Base-by-base conservation (phyloP, 1,140 invertebrate genomes). In the Anastrepha ludens region DNA sequence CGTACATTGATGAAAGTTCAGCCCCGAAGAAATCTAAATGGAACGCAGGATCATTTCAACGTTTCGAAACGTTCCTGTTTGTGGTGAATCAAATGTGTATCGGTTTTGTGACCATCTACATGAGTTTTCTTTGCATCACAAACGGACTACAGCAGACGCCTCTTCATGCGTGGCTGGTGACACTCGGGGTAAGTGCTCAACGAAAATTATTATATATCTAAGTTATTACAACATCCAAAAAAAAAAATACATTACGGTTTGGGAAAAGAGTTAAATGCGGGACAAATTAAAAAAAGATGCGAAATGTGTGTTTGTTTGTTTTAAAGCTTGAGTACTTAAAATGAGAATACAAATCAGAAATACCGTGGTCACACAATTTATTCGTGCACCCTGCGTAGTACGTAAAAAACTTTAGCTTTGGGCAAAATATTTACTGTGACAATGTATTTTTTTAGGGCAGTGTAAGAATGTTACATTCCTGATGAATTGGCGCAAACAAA, bases 51-150 rank as follows among this genome's bases (percentile, higher is more conserved):
- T 2, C 3, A n/a, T 20, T 86, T n/a, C 88, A 89, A 44, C 88
- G 90, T 11, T 3, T 92, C 4, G 91, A 92, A 81, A 89, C 81
- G 87, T 87, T 90, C 8, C 44, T 93, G 0, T 93, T 92, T 89
- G 89, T 93, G 9, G n/a, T 93, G 1, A 93, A 93, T 87, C 92
- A 93, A 65, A 92, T 93, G 85, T 92, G 91, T 85, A 93, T 93
- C 64, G 92, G 92, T 15, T 93, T 93, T n/a, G 87, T 93, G 0
- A 92, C 92, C 47, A 93, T 93, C 65, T 93, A 91, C 58, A 93
- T 93, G 17, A 91, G 90, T 3, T 93, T 91, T 67, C 4, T 92
- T 20, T 91, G 91, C 47, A 85, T 93, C 20, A 88, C 88, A 0
- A 91, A 88, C 0, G 91, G 91, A 13, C 74, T 92, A 2, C 20